Evolutionary conservation across 2,113 vertebrate genomes (phyloP), one percentile per base, ranked within the genome.

Genomic region (Galeopterus variegatus): DNA sequence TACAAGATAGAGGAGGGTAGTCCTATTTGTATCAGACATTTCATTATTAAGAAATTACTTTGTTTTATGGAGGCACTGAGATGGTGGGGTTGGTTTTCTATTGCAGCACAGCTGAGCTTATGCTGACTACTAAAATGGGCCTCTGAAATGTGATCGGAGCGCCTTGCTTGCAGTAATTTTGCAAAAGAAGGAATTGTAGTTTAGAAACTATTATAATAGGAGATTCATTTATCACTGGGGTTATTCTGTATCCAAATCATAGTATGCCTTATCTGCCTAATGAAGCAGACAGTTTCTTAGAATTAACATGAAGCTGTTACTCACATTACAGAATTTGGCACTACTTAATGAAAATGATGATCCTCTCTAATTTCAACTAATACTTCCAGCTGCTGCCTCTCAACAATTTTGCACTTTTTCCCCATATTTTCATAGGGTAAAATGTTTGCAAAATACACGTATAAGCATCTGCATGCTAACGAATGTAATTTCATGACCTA

Each of bases 401-500:
- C 45, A 48, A 85, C 90, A 92, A 97, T 94, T 94, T 95, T 67
- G 76, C 96, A 96, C 95, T 95, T 95, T 82, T 85, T 92, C 91
- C 82, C 85, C 83, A 97, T 96, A 97, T 98, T 98, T 98, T 97
- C 54, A 95, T 90, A 97, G 82, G 31, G 73, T 6, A 69, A 95
- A 96, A 98, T 97, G 95, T 98, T 97, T 97, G 94, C 97, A 97
- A 97, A 96, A 97, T 95, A 81, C 52, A 95, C 84, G 96, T 65
- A 11, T 76, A 69, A 98, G 94, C 88, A 92, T 96, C 93, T 88
- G 79, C 94, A 84, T 79, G 83, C 79, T 92, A 97, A 98, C 0
- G 48, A 96, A 94, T 76, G 84, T 94, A 98, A 98, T 98, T 98
- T 98, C 97, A 98, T 98, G 98, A 98, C 87, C 98, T 98, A 98